Base-by-base conservation (phyloP, 2,888 invertebrate species). In the Mimas tiliae region DNA sequence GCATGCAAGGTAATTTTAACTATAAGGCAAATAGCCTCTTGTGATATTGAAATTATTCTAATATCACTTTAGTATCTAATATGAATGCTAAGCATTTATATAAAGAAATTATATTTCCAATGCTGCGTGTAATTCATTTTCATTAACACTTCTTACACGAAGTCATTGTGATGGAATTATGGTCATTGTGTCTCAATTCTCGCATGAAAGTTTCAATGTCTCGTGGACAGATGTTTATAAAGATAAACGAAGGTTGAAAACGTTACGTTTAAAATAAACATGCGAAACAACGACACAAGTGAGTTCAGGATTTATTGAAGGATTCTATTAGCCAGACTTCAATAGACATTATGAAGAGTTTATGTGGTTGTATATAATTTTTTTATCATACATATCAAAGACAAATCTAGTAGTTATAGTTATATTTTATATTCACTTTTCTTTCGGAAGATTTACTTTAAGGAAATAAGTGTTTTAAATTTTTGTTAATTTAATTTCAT, bases 181-280 rank as follows among this genome's bases (percentile, higher is more conserved):
- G 65, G 74, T 75, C 68, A 81, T 81, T 80, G 75, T 79, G 21
- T 72, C 78, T 1, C 27, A 27, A 27, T 27, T 27, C 27, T 63
- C 66, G 50, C 67, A 72, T 77, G 72, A 74, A 70, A 68, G 74
- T 70, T 70, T 74, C 71, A 76, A 73, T 79, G 73, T 78, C 72
- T 72, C 66, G 65, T 81, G 72, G 62, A 77, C 82, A 83, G 80
- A 72, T 82, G 84, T 72, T 70, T 71, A 68, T 53, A 48, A 69
- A 74, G 69, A 76, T 50, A 65, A 73, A 47, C 65, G 74, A 79
- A 81, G 79, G 79, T 80, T 75, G 70, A 71, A 72, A 48, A 19
- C 21, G 55, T 34, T 64, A 63, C 21, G 67, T 68, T 65, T 67
- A 70, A 69, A 67, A 67, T 68, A 72, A 45, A 66, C 65, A 27